These are phyloP conservation scores for Marmota flaviventris DNA, from an alignment of 2,113 vertebrate genomes.

Conservation along the genomic window DNA sequence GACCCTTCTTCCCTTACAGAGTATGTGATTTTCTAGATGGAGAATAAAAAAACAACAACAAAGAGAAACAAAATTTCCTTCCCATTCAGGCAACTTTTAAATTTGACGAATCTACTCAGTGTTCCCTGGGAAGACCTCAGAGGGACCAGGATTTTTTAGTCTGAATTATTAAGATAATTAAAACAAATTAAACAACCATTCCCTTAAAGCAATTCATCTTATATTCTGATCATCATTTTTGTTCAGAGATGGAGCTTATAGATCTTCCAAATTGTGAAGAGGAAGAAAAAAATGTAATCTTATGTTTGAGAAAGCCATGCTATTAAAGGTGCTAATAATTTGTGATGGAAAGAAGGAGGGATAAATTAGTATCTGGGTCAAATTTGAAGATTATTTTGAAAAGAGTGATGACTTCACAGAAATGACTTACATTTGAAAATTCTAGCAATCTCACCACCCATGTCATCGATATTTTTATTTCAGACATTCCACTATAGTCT, in stretches of 20 bases:
- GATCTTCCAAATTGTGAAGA: background rate
- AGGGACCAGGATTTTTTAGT: background rate
- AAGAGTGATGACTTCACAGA: background rate
- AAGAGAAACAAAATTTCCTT: background rate
- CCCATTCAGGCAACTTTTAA: background rate
- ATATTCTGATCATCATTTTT: background rate
- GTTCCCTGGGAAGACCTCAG: no score
- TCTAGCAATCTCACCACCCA: background rate
- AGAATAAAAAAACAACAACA: background rate
- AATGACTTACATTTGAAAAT: background rate
- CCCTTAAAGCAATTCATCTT: background rate
- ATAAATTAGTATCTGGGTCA: background rate
- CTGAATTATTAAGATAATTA: slow-evolving; percentile 63
- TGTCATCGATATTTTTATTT: background rate
- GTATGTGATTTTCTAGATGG: background rate
- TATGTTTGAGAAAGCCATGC: background rate
- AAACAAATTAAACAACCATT: slow-evolving; percentile 1
- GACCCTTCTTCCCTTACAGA: background rate
- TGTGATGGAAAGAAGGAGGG: background rate
- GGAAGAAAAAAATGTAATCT: background rate
- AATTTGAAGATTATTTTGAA: background rate
- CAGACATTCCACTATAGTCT: background rate
- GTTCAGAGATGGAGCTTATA: background rate
- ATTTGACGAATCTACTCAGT: background rate
- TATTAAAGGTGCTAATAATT: background rate